Evolutionary conservation across 2,888 invertebrate genomes (phyloP), one percentile per base, ranked within the genome.

Genomic region (Nephrotoma flavescens): DNA sequence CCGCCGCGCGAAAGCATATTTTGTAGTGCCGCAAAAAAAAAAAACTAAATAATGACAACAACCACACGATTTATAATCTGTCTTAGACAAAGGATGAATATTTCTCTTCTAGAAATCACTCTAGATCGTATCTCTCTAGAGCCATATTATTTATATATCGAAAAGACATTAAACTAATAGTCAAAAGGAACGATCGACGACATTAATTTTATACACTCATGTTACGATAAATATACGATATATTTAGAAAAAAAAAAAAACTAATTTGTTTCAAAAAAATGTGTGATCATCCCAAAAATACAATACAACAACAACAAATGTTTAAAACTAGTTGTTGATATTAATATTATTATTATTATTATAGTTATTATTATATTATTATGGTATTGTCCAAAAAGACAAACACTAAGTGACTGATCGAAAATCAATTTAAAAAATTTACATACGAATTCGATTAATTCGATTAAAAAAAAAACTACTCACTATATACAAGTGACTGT

Each of bases 351-450:
- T 71, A 31, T 71, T 71, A 31, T 71, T 31, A 71, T 52, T 15
- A 52, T 71, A 31, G 31, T 44, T 44, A 44, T 44, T 11, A 11
- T 44, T 44, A 44, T 71, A 19, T n/a, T 71, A 71, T 71, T 71
- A n/a, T n/a, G 31, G 71, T 71, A 71, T 71, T 71, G 71, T 71
- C 71, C 31, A 84, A 84, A 42, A 84, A 42, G 42, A 83, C 41
- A 83, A 52, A 52, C 52, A 52, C 52, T 52, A 52, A 52, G 52
- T 52, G 52, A 71, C 71, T 71, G 71, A 84, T 84, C 84, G 84
- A 84, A 84, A 84, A 84, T 84, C 84, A 84, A 84, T 84, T 84
- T 84, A 42, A 42, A 42, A 84, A 84, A 84, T 84, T 84, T 42
- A n/a, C 84, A 84, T 84, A 84, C 12, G n/a, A 12, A n/a, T 42